Evolutionary conservation across 2,888 invertebrate species (phyloP).

Genomic region (Rhamnusium bicolor): DNA sequence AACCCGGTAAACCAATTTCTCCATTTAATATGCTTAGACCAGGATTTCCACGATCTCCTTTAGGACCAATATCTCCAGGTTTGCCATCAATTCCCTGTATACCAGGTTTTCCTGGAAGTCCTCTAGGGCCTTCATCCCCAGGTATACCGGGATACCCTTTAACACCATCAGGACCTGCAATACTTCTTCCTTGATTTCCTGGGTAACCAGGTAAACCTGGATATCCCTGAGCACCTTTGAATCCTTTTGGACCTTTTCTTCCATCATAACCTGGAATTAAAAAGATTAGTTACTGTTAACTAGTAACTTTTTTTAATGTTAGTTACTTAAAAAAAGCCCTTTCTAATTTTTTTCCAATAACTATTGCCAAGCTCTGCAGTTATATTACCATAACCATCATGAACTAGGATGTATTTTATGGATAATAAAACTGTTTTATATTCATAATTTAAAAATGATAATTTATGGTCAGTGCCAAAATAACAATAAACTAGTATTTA

Average conservation of each 20-base stretch:
- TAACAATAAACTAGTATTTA: too few relatives aligned
- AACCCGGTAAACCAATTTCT: conserved; percentile 69
- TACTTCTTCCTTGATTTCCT: conserved; percentile 60
- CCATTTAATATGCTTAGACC: conserved; percentile 74
- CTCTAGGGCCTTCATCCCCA: conserved; percentile 79
- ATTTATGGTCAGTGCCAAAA: too few relatives aligned
- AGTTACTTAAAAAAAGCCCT: too few relatives aligned
- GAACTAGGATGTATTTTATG: too few relatives aligned
- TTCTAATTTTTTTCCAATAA: too few relatives aligned
- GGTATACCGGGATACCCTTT: conserved; percentile 80
- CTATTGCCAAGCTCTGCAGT: too few relatives aligned
- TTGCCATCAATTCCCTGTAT: conserved; percentile 51
- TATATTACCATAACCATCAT: too few relatives aligned
- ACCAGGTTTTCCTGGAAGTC: conserved; percentile 69
- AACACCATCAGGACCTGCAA: conserved; percentile 74
- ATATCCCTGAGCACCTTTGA: conserved; percentile 74
- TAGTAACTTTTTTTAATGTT: too few relatives aligned
- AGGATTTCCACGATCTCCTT: conserved; percentile 74
- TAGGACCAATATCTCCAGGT: conserved; percentile 67
- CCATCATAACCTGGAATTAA: conserved; percentile 71
- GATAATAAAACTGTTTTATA: too few relatives aligned
- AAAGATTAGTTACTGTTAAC: too few relatives aligned
- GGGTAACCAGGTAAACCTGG: conserved; percentile 73
- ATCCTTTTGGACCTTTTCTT: conserved; percentile 72
- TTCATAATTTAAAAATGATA: too few relatives aligned